phyloP scores from a whole-genome alignment of 2,797 vertebrate species.

The Phrynocephalus vlangalii region DNA sequence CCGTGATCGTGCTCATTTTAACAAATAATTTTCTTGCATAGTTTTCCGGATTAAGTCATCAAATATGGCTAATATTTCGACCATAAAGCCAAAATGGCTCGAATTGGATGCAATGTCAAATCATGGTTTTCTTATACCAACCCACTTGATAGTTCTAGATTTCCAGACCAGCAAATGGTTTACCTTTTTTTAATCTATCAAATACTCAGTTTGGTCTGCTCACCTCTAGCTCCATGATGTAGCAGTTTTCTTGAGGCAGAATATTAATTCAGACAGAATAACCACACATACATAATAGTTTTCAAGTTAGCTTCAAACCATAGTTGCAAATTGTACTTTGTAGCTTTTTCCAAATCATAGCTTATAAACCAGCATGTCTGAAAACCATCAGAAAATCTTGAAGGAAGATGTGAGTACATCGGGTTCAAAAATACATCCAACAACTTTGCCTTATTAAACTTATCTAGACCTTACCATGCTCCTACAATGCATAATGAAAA shows the following conservation, averaged over 20 bases:
- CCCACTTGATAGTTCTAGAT: not conserved
- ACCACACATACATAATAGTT: not conserved
- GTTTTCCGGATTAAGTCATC: slow-evolving; percentile 38
- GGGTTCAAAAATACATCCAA: not conserved
- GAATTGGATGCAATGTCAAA: not conserved
- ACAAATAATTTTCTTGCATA: not conserved
- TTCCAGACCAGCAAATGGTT: not conserved
- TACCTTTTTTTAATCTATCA: not conserved
- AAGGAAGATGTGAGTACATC: slow-evolving; percentile 8
- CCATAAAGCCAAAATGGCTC: slow-evolving; percentile 29
- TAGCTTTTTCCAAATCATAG: not conserved
- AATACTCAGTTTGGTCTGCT: not conserved
- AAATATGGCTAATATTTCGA: slow-evolving; percentile 19
- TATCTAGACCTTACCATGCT: not conserved
- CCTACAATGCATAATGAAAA: not conserved
- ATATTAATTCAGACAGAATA: not conserved
- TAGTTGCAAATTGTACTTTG: not conserved
- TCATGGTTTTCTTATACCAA: not conserved
- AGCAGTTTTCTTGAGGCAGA: not conserved
- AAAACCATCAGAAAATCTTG: not conserved
- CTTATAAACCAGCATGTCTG: not conserved
- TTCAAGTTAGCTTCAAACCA: not conserved
- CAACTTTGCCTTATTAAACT: not conserved
- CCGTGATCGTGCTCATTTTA: slow-evolving; percentile 8
- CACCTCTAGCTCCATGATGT: not conserved